Base-by-base conservation (phyloP, 2,888 invertebrate species). In the Polydrusus pterygomalis region DNA sequence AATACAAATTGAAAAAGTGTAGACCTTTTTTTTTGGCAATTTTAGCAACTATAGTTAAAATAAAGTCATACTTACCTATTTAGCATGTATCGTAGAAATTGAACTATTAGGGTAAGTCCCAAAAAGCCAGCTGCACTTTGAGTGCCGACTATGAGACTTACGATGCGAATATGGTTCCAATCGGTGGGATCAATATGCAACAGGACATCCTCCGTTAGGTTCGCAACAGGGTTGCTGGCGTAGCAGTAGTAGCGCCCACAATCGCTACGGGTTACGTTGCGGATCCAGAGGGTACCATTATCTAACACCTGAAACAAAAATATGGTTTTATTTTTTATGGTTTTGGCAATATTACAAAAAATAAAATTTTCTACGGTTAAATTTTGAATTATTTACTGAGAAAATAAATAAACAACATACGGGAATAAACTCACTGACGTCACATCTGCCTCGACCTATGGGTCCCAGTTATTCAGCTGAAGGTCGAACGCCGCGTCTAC, bases 211-310 rank as follows among this genome's bases (percentile, higher is more conserved):
- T 92, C 91, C 1, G 96, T 94, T 38, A 91, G 89, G 86, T 96
- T 96, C 69, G 94, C 94, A 79, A 94, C 90, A 15, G 95, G 93
- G 88, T 97, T 97, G 82, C 93, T 91, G 51, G 95, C 97, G 84
- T 93, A 93, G 86, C 97, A 98, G 77, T 92, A 91, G 88, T 97
- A 98, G 34, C 91, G 89, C 68, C 97, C 97, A 81, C 94, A 94
- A 88, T 97, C 96, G 84, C 93, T 92, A 80, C 95, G 91, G 49
- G 93, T 92, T 74, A 95, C 90, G 74, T 85, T 85, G 69, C 82
- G 82, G 13, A 85, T 81, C 80, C 83, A 80, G 18, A 92, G 77
- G 1, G 83, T 85, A 7, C 85, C 85, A 73, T 85, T 84, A 74
- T 83, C 88, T 94, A 93, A 72, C 93, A 92, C 85, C 92, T 91